Conservation (phyloP, 2,797 vertebrate species). For the Platyrinchus mystaceus region DNA sequence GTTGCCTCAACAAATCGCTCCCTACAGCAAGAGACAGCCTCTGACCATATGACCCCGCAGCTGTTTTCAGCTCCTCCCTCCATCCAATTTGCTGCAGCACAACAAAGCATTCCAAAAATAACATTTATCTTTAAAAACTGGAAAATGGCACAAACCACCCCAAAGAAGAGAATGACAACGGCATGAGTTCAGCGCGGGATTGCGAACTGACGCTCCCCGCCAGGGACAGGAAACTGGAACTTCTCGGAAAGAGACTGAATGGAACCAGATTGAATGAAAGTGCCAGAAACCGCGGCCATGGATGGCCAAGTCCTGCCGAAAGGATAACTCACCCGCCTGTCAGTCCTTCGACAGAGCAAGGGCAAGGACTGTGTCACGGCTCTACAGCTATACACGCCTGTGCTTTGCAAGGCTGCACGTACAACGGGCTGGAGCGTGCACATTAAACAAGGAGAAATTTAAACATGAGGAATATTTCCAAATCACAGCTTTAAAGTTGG, state of each 20-base stretch:
- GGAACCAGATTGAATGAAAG: not conserved
- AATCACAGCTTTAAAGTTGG: not conserved
- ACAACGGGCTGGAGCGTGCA: not conserved
- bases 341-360: not conserved
- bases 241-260: not conserved
- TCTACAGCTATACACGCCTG: not conserved
- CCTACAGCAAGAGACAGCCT: not conserved
- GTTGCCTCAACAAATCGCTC: not conserved
- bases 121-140: constrained; percentile 46
- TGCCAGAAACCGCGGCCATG: constrained; percentile 19
- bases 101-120: constrained; percentile 52
- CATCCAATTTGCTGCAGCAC: not conserved
- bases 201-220: not conserved
- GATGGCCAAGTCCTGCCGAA: not conserved
- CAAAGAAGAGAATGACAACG: constrained; percentile 39
- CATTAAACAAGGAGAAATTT: not conserved
- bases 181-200: constrained; percentile 33
- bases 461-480: not conserved
- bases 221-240: constrained; percentile 55
- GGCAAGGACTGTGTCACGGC: not conserved
- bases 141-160: constrained; percentile 57
- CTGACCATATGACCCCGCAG: not conserved
- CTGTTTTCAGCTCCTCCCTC: not conserved
- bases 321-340: not conserved
- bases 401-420: not conserved